phyloP scores from a whole-genome alignment of 1,140 invertebrate genomes.

The Saccostrea glomerata region DNA sequence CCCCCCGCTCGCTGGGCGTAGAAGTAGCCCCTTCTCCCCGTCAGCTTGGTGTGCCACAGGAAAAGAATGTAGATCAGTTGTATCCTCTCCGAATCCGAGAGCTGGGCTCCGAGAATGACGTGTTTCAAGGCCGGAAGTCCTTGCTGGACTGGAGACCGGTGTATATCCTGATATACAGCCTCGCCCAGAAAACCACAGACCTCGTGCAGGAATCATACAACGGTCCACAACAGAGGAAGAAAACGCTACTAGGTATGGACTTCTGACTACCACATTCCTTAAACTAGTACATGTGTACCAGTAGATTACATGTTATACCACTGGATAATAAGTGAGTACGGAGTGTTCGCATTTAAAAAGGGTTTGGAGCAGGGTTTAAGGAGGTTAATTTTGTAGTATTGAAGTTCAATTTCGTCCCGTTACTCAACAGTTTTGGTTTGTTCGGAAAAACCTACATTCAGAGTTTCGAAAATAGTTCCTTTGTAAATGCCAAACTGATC shows the following conservation, averaged over 20 bases:
- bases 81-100: slow-evolving; percentile 2
- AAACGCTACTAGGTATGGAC: neutral
- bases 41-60: neutral
- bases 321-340: too few relatives aligned
- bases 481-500: too few relatives aligned
- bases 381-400: too few relatives aligned
- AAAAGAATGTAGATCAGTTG: neutral
- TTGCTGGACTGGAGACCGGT: neutral
- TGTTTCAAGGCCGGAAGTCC: neutral
- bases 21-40: neutral
- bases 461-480: too few relatives aligned
- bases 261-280: neutral
- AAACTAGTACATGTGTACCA: too few relatives aligned
- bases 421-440: too few relatives aligned
- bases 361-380: too few relatives aligned
- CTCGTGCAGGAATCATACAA: neutral
- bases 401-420: too few relatives aligned
- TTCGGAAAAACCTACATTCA: too few relatives aligned
- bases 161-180: neutral
- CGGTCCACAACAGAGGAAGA: neutral
- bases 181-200: neutral
- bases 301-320: too few relatives aligned
- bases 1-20: neutral
- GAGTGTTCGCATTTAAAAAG: too few relatives aligned
- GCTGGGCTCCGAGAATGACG: neutral